phyloP scores from a whole-genome alignment of 2,113 vertebrate species.

The Etheostoma cragini region DNA sequence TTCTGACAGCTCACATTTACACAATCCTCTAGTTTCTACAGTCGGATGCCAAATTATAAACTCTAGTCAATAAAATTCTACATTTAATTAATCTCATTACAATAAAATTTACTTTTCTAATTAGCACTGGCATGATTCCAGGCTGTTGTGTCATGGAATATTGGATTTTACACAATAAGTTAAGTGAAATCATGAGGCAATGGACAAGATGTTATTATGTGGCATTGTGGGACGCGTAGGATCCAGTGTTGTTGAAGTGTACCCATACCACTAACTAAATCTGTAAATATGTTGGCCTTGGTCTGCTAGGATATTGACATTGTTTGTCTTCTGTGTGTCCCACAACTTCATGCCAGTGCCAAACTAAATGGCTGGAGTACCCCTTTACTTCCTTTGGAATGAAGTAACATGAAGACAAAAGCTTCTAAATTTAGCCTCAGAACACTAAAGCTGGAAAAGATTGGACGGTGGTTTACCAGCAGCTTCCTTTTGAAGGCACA shows the following conservation, averaged over 20 bases:
- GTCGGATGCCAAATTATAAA: neutral
- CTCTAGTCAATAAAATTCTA: neutral
- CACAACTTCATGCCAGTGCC: neutral
- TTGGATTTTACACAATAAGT: neutral
- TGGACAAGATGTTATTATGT: neutral
- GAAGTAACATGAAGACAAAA: neutral
- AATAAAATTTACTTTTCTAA: neutral
- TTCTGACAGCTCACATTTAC: neutral
- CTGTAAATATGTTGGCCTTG: neutral
- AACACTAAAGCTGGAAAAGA: neutral
- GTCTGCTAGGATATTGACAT: neutral
- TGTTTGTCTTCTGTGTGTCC: neutral
- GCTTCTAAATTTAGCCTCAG: neutral
- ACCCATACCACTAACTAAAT: neutral
- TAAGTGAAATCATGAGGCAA: neutral
- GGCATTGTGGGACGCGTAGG: neutral
- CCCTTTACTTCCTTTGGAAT: neutral
- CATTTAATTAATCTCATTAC: neutral
- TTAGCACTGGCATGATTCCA: neutral
- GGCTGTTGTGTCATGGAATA: neutral
- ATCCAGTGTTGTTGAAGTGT: neutral
- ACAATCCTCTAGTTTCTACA: neutral
- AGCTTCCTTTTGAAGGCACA: conserved; percentile 61
- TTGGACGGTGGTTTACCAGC: conserved; percentile 49
- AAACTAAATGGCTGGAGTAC: neutral